Evolutionary conservation across 2,888 invertebrate species (phyloP).

Genomic region (Diarsia mendica): DNA sequence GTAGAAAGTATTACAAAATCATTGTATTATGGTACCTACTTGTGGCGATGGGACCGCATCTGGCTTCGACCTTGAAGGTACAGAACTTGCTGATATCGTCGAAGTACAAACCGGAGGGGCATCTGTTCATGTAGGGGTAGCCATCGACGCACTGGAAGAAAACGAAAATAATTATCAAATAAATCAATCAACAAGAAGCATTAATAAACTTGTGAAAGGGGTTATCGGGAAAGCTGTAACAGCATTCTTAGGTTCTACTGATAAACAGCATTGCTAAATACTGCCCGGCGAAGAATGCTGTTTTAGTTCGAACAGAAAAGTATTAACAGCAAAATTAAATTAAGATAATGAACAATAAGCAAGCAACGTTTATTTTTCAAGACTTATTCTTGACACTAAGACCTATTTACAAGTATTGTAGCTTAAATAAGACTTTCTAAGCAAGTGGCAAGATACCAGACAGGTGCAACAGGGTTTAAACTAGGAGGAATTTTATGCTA

Average conservation of each 20-base stretch:
- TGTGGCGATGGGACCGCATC: constrained; percentile 96
- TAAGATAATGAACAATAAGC: background rate
- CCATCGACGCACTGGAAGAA: constrained; percentile 96
- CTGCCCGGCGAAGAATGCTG: background rate
- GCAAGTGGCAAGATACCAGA: too few relatives aligned
- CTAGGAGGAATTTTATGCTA: too few relatives aligned
- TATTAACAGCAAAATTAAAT: background rate
- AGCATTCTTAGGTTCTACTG: background rate
- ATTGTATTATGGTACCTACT: constrained; percentile 91
- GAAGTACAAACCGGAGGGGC: constrained; percentile 97
- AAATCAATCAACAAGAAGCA: background rate
- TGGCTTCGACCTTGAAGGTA: constrained; percentile 96
- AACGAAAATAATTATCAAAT: constrained; percentile 39
- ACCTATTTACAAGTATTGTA: too few relatives aligned
- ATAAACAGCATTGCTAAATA: constrained; percentile 17
- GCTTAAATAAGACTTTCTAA: too few relatives aligned
- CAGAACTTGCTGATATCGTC: constrained; percentile 97
- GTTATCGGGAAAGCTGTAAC: background rate
- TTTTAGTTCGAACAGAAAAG: background rate
- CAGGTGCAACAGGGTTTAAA: too few relatives aligned
- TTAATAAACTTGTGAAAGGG: background rate
- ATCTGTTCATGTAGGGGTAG: constrained; percentile 96
- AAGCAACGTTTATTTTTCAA: too few relatives aligned
- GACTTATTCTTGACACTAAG: too few relatives aligned
- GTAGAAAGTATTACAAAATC: constrained; percentile 18